Conservation (phyloP, 2,113 vertebrate genomes). For the Micronycteris hirsuta region DNA sequence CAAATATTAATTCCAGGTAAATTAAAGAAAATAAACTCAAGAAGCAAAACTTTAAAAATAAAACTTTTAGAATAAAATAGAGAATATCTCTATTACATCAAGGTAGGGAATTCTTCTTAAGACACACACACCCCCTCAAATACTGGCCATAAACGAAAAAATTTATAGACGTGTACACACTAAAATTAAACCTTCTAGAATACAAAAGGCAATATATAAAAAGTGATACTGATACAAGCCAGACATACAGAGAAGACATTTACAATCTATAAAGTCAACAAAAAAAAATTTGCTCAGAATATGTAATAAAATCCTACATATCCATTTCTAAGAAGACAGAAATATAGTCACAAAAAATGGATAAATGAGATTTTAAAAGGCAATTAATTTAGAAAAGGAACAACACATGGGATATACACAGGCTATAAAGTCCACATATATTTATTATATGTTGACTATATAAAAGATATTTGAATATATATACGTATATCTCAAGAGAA, state of each 20-base stretch:
- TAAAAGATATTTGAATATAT: neutral
- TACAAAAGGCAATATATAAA: neutral
- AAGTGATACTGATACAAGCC: neutral
- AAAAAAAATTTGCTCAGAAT: neutral
- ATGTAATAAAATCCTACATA: neutral
- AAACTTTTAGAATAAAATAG: neutral
- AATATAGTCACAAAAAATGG: neutral
- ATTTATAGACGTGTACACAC: neutral
- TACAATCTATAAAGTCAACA: neutral
- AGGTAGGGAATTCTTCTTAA: neutral
- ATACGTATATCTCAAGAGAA: neutral
- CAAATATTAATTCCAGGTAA: neutral
- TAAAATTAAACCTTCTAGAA: neutral
- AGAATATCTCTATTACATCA: neutral
- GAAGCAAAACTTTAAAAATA: neutral
- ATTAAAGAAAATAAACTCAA: neutral
- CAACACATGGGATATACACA: neutral
- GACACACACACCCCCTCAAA: neutral
- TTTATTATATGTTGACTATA: neutral
- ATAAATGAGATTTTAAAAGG: neutral
- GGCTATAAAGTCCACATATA: neutral
- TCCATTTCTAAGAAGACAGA: neutral
- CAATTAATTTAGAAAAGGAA: neutral
- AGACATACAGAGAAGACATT: neutral
- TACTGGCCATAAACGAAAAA: neutral